Base-by-base conservation (phyloP, 1,140 invertebrate genomes). In the Cephus cinctus region DNA sequence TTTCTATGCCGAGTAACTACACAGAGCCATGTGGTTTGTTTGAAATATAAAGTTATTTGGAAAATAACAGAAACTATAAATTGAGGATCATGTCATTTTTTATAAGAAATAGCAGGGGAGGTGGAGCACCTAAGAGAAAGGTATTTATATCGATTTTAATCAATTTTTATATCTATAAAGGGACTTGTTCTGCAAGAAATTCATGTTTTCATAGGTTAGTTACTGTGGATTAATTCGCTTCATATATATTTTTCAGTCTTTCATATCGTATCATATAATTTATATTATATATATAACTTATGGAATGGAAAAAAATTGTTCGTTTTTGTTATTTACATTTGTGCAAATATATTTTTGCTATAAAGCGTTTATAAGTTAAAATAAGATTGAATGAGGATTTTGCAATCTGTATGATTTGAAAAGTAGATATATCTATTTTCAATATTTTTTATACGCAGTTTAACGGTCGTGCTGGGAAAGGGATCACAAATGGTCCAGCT, bases 31-130 rank as follows among this genome's bases (percentile, higher is more conserved):
- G n/a, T n/a, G n/a, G n/a, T n/a, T n/a, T n/a, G n/a, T n/a, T n/a
- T n/a, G n/a, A n/a, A n/a, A n/a, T n/a, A n/a, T n/a, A n/a, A n/a
- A n/a, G n/a, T n/a, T n/a, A n/a, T n/a, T n/a, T n/a, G n/a, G n/a
- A n/a, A n/a, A n/a, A n/a, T n/a, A n/a, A n/a, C n/a, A n/a, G n/a
- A n/a, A n/a, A n/a, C n/a, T n/a, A n/a, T n/a, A n/a, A n/a, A n/a
- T n/a, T n/a, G n/a, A n/a, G n/a, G n/a, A n/a, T n/a, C n/a, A 71
- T 71, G 69, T 69, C 69, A 5, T 71, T 71, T 53, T 71, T 71
- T 32, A 70, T 67, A 40, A 39, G 66, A 41, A 69, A 61, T 50
- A 54, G 51, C 31, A 56, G 54, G 12, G 53, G 43, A 19, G 15
- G 22, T 3, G 56, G 39, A 16, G 22, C 38, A 8, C 16, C 12